Evolutionary conservation across 2,797 vertebrate species (phyloP).

Genomic region (Acridotheres tristis): DNA sequence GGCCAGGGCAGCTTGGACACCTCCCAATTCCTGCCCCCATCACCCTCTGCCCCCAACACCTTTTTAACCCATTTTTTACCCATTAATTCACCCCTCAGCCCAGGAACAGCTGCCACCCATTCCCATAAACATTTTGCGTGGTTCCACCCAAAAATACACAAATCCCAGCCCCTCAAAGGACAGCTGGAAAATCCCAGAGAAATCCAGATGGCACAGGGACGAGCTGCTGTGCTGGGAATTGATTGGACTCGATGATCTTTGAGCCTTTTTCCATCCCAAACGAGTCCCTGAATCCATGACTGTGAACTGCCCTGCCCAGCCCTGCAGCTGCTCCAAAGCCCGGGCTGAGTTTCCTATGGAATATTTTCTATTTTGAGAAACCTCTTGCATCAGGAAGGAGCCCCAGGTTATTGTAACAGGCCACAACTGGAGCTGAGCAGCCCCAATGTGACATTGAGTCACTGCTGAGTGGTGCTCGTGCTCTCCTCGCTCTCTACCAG

Average conservation of each 20-base stretch:
- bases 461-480: background rate
- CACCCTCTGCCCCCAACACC: background rate
- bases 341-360: background rate
- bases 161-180: background rate
- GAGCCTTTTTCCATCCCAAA: background rate
- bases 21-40: background rate
- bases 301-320: rapidly evolving
- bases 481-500: rapidly evolving
- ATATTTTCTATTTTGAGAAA: background rate
- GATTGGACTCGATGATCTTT: rapidly evolving
- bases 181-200: background rate
- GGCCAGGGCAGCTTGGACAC: background rate
- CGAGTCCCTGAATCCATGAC: rapidly evolving
- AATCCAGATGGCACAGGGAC: rapidly evolving
- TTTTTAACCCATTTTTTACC: background rate
- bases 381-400: background rate
- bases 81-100: background rate
- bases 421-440: background rate
- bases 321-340: rapidly evolving
- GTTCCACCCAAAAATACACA: background rate
- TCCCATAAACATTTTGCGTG: rapidly evolving
- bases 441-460: background rate
- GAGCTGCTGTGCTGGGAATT: background rate
- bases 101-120: background rate
- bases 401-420: background rate